phyloP scores from a whole-genome alignment of 2,888 invertebrate genomes.

The Seladonia tumulorum region DNA sequence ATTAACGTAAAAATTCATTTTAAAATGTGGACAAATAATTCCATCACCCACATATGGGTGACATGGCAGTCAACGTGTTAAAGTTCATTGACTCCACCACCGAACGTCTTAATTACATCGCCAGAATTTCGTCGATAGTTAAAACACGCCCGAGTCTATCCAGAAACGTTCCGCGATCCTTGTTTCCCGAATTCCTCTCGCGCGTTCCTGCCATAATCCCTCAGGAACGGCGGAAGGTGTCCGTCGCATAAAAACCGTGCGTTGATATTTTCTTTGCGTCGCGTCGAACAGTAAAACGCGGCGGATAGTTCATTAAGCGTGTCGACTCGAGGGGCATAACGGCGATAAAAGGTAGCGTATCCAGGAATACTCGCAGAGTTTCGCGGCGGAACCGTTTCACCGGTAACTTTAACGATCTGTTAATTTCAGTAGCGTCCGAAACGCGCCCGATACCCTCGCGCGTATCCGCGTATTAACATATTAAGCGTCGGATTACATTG shows the following conservation, averaged over 20 bases:
- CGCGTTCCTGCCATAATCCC: conserved; percentile 49
- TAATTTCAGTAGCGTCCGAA: conserved; percentile 55
- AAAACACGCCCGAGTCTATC: conserved; percentile 49
- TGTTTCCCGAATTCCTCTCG: conserved; percentile 30
- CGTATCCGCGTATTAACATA: conserved; percentile 54
- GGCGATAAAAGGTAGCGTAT: conserved; percentile 48
- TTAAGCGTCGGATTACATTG: conserved; percentile 44
- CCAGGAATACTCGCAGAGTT: conserved; percentile 16
- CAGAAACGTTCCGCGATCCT: conserved; percentile 8
- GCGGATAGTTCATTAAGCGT: conserved; percentile 44
- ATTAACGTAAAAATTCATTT: too few species aligned
- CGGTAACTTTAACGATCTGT: conserved; percentile 61
- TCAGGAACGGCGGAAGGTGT: conserved; percentile 27
- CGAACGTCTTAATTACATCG: conserved; percentile 71
- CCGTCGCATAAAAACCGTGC: neutral
- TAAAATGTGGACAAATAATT: too few species aligned
- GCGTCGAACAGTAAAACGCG: conserved; percentile 22
- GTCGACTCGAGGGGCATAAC: conserved; percentile 10
- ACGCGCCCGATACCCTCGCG: conserved; percentile 17
- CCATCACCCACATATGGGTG: too few species aligned
- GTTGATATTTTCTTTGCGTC: conserved; percentile 41
- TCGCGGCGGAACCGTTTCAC: conserved; percentile 31
- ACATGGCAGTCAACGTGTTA: too few species aligned
- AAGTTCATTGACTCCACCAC: neutral
- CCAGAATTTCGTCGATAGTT: conserved; percentile 65